Base-by-base conservation (phyloP, 2,888 invertebrate species). In the Zaprionus obscuricornis region DNA sequence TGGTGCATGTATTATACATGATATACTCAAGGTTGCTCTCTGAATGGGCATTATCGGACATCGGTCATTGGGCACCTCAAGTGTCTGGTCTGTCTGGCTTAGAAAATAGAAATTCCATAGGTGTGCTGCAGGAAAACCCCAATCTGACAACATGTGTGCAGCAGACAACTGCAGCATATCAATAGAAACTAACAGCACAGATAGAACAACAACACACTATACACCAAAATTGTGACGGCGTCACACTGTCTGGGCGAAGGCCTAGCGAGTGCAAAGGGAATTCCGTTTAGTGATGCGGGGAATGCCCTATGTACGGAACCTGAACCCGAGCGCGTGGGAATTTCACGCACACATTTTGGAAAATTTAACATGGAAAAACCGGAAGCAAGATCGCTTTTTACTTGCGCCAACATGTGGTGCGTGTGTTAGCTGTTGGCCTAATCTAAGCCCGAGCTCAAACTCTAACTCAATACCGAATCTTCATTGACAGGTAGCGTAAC, bases 51-150 rank as follows among this genome's bases (percentile, higher is more conserved):
- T 64, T 22, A 42, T 39, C 13, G 13, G 10, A 8, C 26, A 2
- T 20, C 27, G 31, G 36, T 27, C 8, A 36, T 43, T 43, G 42
- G 60, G 47, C 46, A 54, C 17, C 54, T 45, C 18, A n/a, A n/a
- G n/a, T 33, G 36, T 20, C 34, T 42, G 34, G 49, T 34, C 47
- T 47, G 57, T 24, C 55, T 43, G 66, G 74, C 73, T 72, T 68
- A 78, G 74, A 83, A 87, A 79, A n/a, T n/a, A n/a, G n/a, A n/a
- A n/a, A 77, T 77, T 68, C 86, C 77, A 65, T 67, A 70, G 70
- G 57, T 75, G 74, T 45, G 56, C 42, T 31, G 45, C 52, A 73
- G 79, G 82, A 62, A 82, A 82, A 72, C 66, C 68, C 81, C 84
- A 67, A 65, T 20, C 51, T 40, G 47, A 46, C 47, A 72, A 86